A percentile compares a stretch with the other conserved stretches of the same genome.
phyloP scores from a whole-genome alignment of 37 sponge, comb jelly and placozoan genomes.

The Chondrosia reniformis region DNA sequence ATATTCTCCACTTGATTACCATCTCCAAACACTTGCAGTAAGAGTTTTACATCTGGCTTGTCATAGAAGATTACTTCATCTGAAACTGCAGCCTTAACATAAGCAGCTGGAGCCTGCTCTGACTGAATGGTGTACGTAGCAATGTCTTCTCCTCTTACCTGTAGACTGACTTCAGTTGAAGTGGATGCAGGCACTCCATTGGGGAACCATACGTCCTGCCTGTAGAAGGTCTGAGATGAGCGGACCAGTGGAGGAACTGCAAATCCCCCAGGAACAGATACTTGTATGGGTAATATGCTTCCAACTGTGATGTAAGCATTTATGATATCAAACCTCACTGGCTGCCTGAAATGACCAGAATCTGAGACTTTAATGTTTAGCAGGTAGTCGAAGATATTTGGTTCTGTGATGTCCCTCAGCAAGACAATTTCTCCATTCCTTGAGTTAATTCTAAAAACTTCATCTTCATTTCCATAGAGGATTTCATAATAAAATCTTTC shows the following conservation, averaged over 20 bases:
- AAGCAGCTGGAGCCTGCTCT: slow-evolving; percentile 9
- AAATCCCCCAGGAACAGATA: slow-evolving; percentile 32
- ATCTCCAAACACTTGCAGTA: slow-evolving; percentile 40
- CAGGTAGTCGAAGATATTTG: slow-evolving; percentile 44
- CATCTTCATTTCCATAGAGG: slow-evolving; percentile 32
- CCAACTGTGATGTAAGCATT: slow-evolving; percentile 50
- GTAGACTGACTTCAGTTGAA: slow-evolving; percentile 15
- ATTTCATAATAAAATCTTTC: slow-evolving; percentile 41
- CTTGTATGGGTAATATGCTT: slow-evolving; percentile 52
- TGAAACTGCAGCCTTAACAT: slow-evolving; percentile 23
- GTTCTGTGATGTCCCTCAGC: slow-evolving; percentile 19
- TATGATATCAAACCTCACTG: slow-evolving; percentile 11
- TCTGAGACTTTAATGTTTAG: slow-evolving; percentile 58
- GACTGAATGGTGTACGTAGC: slow-evolving; percentile 5
- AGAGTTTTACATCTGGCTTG: slow-evolving; percentile 36
- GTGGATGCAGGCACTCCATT: slow-evolving; percentile 11
- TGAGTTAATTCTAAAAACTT: slow-evolving; percentile 48
- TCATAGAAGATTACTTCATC: slow-evolving; percentile 30
- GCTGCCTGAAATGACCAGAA: slow-evolving; percentile 27
- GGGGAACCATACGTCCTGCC: slow-evolving; percentile 61
- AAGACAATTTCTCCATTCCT: slow-evolving; percentile 51
- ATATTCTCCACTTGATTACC: slow-evolving; percentile 30
- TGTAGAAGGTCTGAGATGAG: slow-evolving; percentile 25
- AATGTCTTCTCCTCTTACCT: slow-evolving; percentile 34
- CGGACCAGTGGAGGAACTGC: slow-evolving; percentile 54